These are phyloP conservation scores for Kradibia gibbosae DNA, from an alignment of 1,140 invertebrate species.

Conservation along the genomic window DNA sequence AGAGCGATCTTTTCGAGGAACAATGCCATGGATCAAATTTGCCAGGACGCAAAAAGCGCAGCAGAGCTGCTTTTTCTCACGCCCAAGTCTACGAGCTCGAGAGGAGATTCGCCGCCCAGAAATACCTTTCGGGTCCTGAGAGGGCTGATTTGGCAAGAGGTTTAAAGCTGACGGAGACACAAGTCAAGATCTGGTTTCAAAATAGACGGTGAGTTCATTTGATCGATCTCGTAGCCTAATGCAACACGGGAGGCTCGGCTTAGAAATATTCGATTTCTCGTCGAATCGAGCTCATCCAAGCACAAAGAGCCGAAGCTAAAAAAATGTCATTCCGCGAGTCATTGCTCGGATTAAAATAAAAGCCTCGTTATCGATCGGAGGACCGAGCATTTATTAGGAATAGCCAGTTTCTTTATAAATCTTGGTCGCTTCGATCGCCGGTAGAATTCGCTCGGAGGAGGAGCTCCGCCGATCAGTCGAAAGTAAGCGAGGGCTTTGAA, in stretches of 20 bases:
- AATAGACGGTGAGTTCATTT: slow-evolving; percentile 65
- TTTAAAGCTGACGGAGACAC: slow-evolving; percentile 92
- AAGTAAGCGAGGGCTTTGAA: background rate
- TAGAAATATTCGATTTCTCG: no score
- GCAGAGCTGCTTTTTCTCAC: slow-evolving; percentile 95
- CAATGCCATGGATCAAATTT: slow-evolving; percentile 65
- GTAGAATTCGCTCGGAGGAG: background rate
- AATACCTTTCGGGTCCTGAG: slow-evolving; percentile 96
- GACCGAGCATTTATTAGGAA: no score
- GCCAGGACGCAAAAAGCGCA: slow-evolving; percentile 88
- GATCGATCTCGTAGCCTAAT: no score
- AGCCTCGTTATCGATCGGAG: no score
- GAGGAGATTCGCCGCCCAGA: slow-evolving; percentile 92
- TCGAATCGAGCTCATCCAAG: no score
- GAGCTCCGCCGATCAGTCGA: no score
- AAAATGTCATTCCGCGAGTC: no score
- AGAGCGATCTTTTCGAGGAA: slow-evolving; percentile 68
- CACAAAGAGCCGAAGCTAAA: no score
- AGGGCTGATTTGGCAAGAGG: slow-evolving; percentile 92
- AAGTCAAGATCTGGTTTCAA: slow-evolving; percentile 79
- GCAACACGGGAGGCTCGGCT: no score
- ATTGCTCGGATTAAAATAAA: no score
- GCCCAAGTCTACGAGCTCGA: slow-evolving; percentile 95
- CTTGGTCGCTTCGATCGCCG: no score
- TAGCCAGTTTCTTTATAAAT: no score